Evolutionary conservation across 2,888 invertebrate genomes (phyloP), one percentile per base, ranked within the genome.

Genomic region (Panorpa germanica): DNA sequence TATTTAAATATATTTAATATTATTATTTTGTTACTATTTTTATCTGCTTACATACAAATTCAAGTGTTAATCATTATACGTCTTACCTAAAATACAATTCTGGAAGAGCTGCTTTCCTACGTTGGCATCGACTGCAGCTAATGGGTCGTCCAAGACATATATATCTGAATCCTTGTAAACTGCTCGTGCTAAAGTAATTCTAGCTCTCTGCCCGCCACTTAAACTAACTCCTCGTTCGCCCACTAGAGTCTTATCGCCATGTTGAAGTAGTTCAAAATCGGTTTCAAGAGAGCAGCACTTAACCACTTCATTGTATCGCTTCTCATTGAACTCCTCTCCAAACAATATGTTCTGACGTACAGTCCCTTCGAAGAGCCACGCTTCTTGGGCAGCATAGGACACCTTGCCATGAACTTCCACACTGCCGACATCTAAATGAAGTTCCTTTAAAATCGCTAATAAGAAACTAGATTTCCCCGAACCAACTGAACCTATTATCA

Each of bases 331-430:
- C 65, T 53, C 51, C 36, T 57, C 67, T 0, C 91, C 93, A 52
- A 96, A 95, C 2, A 90, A 52, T 38, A 96, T 86, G 51, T 96
- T 96, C 45, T 93, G 88, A 7, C 83, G 63, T 0, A 96, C 74
- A 36, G 81, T 78, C 15, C 74, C 68, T 55, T 52, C 66, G 42
- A 77, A 77, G 5, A 78, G 55, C 86, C 88, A 90, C 1, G 88
- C 71, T 41, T 85, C 73, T 45, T 86, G 85, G 21, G 77, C 65
- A 1, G 78, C 73, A 44, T 86, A 90, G 15, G 72, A 72, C 2
- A 75, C 46, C 27, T 53, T 57, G 4, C 86, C 86, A 14, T 57
- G 54, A 0, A 74, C 57, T 11, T 57, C 48, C 10, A 67, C 45
- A 14, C 43, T 65, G 42, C 82, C 81, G n/a, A 47, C 39, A 9